A percentile compares a stretch with the other conserved stretches of the same genome.
Conservation (phyloP, 2,888 invertebrate genomes). For the Lithophane semibrunnea region DNA sequence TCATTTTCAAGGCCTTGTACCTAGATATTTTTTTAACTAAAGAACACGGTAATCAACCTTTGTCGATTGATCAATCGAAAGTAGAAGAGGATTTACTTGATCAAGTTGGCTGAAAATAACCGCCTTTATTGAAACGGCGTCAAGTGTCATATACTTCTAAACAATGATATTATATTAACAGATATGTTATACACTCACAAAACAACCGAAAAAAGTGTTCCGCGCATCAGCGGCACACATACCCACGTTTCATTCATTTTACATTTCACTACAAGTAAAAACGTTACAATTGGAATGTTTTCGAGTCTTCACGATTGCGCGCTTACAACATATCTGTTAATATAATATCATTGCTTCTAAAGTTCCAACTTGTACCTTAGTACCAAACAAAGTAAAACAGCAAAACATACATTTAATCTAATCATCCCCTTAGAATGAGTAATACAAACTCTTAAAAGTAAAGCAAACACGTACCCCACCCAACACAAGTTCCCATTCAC, state of each 20-base stretch:
- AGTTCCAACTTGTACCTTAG: background rate
- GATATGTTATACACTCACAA: too few species aligned
- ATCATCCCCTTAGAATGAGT: background rate
- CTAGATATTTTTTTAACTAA: background rate
- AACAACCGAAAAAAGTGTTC: too few species aligned
- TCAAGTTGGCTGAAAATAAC: background rate
- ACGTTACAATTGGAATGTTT: too few species aligned
- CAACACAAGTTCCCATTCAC: background rate
- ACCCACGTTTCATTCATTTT: too few species aligned
- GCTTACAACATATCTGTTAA: too few species aligned
- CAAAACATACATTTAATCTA: background rate
- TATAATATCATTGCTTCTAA: too few species aligned
- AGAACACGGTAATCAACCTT: background rate
- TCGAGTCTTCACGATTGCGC: too few species aligned
- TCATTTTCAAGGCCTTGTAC: background rate
- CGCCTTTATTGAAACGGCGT: background rate
- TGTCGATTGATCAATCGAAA: background rate
- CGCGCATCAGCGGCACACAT: too few species aligned
- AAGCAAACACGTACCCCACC: constrained; percentile 1
- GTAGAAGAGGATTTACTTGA: background rate
- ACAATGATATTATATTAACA: too few species aligned
- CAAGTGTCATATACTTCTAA: background rate
- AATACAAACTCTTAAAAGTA: background rate
- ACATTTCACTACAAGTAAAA: too few species aligned
- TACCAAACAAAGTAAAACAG: background rate